Base-by-base conservation (phyloP, 2,113 vertebrate genomes). In the Neolamprologus kungweensis region DNA sequence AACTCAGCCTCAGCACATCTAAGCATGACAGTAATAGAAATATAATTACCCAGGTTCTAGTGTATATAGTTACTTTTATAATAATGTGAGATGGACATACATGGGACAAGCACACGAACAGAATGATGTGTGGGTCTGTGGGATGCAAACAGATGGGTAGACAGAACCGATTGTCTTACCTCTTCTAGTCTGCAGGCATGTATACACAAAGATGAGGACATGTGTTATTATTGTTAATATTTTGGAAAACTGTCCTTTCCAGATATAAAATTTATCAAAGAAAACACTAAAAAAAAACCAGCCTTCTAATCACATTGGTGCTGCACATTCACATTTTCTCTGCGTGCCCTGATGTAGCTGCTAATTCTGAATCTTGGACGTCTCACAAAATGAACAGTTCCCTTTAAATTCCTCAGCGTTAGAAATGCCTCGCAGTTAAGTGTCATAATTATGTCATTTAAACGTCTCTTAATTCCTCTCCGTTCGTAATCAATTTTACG, bases 401-500 rank as follows among this genome's bases (percentile, higher is more conserved):
- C 50, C 63, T 53, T 85, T 28, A 2, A 17, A 63, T 80, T 78
- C 12, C 65, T 83, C 63, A 45, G 26, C 31, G 11, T 37, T 55
- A 85, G 55, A 84, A 84, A 88, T 85, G 42, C 19, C 80, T 93
- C 33, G 11, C 14, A 78, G 85, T 93, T 87, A 88, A 91, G 33
- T 60, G 53, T 31, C 19, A 80, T 84, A 88, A 94, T 94, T 85
- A 93, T 93, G 90, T 91, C 9, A 93, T 93, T 95, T 81, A 45
- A 88, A 42, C 83, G 84, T 81, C 28, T 55, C 21, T 65, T 87
- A 85, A 91, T 93, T 86, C 88, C 68, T 53, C 73, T 90, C 71
- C 40, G 14, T 87, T 88, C 88, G 85, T 79, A 92, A 94, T 95
- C 90, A 93, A 92, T 95, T 95, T 94, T 12, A 68, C 47, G 84